Evolutionary conservation across 2,888 invertebrate genomes (phyloP), one percentile per base, ranked within the genome.

Genomic region (Pterostichus madidus): DNA sequence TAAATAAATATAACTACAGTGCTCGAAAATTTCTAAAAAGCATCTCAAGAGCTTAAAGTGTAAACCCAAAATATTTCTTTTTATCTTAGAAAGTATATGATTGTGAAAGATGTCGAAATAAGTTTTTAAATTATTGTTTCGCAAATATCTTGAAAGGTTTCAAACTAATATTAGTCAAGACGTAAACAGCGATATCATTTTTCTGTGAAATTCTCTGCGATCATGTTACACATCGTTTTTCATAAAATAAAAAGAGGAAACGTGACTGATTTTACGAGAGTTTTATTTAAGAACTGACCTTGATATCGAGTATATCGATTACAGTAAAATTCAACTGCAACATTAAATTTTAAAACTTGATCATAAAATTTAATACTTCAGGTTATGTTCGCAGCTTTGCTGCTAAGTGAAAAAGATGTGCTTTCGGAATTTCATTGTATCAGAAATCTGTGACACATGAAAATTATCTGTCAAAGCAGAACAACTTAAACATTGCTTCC

Each of bases 291-390:
- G 75, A 32, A 10, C 64, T 56, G 64, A 64, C 61, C 79, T 64
- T 79, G 79, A 79, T 79, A 79, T 49, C 46, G 68, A 32, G 31
- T 79, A 39, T 77, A 78, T 78, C 78, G 78, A 78, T 56, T 59
- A 78, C 56, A 53, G 46, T 78, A 64, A 64, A 79, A 79, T 46
- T 79, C 49, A 49, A 61, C 68, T 52, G 79, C 53, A 49, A 17
- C 68, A 44, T 44, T 44, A 79, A 64, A 64, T 64, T 79, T 79
- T 49, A 31, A 56, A 77, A 52, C 64, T 79, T 68, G 0, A 15
- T 31, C 64, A 13, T 61, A 64, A 79, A 59, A 64, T 79, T 79
- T 8, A 10, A 49, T 49, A 53, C 76, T 53, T 53, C 13, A 52
- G 76, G 32, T 77, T 53, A 77, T 56, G 39, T 56, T 77, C 56